phyloP scores from a whole-genome alignment of 92 coral and sea anemone species.

The Paragorgia papillata region DNA sequence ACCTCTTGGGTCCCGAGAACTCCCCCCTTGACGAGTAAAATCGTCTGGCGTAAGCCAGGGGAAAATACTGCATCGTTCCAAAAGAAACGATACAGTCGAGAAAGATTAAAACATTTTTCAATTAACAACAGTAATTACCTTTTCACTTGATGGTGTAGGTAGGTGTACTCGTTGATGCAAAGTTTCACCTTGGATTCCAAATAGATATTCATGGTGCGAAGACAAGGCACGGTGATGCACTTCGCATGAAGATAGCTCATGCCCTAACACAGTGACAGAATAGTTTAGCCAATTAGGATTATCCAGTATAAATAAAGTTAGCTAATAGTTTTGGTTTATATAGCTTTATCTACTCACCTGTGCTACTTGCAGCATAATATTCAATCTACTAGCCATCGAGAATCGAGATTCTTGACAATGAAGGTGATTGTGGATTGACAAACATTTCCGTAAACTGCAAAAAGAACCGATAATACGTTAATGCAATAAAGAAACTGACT shows the following conservation, averaged over 20 bases:
- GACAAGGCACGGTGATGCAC: slow-evolving; percentile 90
- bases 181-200: slow-evolving; percentile 96
- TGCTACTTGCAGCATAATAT: slow-evolving; percentile 88
- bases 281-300: not conserved
- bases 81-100: no score
- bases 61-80: no score
- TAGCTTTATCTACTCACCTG: slow-evolving; percentile 58
- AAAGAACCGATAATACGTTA: no score
- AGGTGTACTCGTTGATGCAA: slow-evolving; percentile 89
- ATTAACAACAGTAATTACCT: no score
- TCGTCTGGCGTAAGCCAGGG: no score
- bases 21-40: no score
- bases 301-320: no score
- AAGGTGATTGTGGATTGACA: slow-evolving; percentile 88
- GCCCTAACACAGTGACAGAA: slow-evolving; percentile 56
- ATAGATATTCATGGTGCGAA: slow-evolving; percentile 93
- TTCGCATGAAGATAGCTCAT: slow-evolving; percentile 98
- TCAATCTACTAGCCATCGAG: slow-evolving; percentile 74
- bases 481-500: no score
- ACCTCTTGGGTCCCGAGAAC: no score
- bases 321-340: no score
- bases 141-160: slow-evolving; percentile 73
- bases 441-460: slow-evolving; percentile 83
- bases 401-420: slow-evolving; percentile 91
- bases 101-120: no score